Conservation (phyloP, 2,113 vertebrate genomes). For the Corythoichthys haematopterus region DNA sequence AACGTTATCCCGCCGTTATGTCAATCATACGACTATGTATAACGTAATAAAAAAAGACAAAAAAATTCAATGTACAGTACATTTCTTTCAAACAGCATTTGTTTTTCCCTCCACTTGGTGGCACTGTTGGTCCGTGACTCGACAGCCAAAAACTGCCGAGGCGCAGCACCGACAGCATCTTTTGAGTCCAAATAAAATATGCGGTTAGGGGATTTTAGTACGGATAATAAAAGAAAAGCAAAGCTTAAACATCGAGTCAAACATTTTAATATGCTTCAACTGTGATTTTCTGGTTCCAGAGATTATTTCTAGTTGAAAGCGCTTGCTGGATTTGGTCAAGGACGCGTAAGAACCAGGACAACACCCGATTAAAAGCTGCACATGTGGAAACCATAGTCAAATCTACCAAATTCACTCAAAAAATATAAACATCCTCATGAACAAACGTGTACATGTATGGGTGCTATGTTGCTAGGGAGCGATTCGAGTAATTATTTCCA, state of each 20-base stretch:
- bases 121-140: conserved; percentile 77
- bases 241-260: conserved; percentile 19
- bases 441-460: neutral
- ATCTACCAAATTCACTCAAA: conserved; percentile 19
- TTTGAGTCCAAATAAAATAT: conserved; percentile 33
- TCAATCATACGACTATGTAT: too few species aligned
- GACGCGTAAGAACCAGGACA: conserved; percentile 7
- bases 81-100: conserved; percentile 23
- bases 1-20: neutral
- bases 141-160: neutral
- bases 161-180: neutral
- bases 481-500: neutral
- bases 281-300: neutral
- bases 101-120: conserved; percentile 75
- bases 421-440: neutral
- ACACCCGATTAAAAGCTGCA: conserved; percentile 23
- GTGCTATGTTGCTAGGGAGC: neutral
- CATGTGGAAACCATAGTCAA: conserved; percentile 9
- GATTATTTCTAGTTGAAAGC: conserved; percentile 4
- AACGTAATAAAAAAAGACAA: conserved; percentile 36
- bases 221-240: conserved; percentile 40
- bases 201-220: conserved; percentile 45
- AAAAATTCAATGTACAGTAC: conserved; percentile 15
- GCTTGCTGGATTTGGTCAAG: neutral
- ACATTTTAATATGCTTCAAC: conserved; percentile 23